Base-by-base conservation (phyloP, 2,797 vertebrate genomes). In the Etheostoma perlongum region DNA sequence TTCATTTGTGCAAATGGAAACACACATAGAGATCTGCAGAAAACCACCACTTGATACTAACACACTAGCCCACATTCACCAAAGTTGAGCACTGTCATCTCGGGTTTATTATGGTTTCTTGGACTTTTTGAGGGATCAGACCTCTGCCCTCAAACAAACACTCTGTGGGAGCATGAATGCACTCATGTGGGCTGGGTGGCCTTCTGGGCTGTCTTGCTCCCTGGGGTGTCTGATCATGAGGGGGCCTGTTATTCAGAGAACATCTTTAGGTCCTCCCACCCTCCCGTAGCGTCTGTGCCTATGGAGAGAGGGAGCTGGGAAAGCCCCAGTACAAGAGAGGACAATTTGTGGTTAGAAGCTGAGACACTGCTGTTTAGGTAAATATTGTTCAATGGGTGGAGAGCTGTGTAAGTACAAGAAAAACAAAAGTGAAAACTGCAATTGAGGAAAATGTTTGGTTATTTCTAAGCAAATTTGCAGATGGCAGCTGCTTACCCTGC, bases 121-220 rank as follows among this genome's bases (percentile, higher is more conserved):
- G 6, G 74, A 79, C 83, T 82, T 89, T 81, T 79, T 79, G 49
- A 76, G 77, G 72, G 76, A 81, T 90, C 77, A 74, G 83, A 85
- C 81, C 84, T 83, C 81, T 89, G 81, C 73, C 76, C 81, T 83
- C 83, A 77, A 81, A 84, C 89, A 92, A 95, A 92, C 91, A 88
- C 87, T 88, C 82, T 66, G 75, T 72, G 81, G 88, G 78, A 85
- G 78, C 75, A 74, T 72, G 79, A 60, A 63, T 75, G 67, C 2
- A 61, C 83, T 87, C 81, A 77, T 85, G 81, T 85, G 84, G 88
- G 58, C 81, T 75, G 61, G 62, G 72, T 64, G 85, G 84, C 86
- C 88, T 78, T 70, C 79, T 72, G 85, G 53, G 77, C 72, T 30
- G 44, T 65, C 54, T 36, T 16, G 82, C 81, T 90, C 89, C 85